Evolutionary conservation across 2,113 vertebrate genomes (phyloP), one percentile per base, ranked within the genome.

Genomic region (Tetrax tetrax): DNA sequence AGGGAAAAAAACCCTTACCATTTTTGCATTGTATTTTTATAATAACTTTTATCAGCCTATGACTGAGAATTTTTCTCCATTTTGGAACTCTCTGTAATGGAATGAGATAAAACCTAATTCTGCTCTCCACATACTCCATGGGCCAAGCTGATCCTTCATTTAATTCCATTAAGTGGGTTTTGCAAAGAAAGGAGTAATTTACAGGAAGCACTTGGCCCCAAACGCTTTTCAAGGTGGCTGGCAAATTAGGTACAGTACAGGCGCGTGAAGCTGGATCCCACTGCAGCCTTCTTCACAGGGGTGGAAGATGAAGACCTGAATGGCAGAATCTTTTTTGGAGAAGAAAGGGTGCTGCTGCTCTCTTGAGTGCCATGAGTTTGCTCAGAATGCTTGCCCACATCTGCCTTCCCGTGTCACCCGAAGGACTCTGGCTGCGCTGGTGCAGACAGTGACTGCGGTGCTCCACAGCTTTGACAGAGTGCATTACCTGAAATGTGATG

Each of bases 251-350:
- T 41, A 3, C 1, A 7, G 45, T 57, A 25, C 12, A 28, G 66
- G 35, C 1, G 1, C 0, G 0, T 24, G 54, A n/a, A 61, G 29
- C 9, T 23, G 50, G 12, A 24, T 82, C 61, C n/a, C 50, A n/a
- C 48, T 31, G 45, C 33, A 71, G 35, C 22, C 27, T 12, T 57
- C 28, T 69, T 72, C 33, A 0, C 21, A 13, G 2, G 29, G 22
- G 57, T 72, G 68, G 35, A 33, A 37, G 66, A 24, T 9, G 37
- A 47, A 61, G 7, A 53, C 24, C 17, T 4, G 37, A 43, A 37
- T 4, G 28, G 13, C 31, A 61, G 70, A 35, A 29, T 14, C 2
- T 79, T 53, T 90, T 69, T 28, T 33, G 84, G 70, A 76, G 47
- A 37, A 45, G 43, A 38, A 31, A 16, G 27, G 28, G 3, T 54